Conservation (phyloP, 2,113 vertebrate genomes). For the Lagopus muta region DNA sequence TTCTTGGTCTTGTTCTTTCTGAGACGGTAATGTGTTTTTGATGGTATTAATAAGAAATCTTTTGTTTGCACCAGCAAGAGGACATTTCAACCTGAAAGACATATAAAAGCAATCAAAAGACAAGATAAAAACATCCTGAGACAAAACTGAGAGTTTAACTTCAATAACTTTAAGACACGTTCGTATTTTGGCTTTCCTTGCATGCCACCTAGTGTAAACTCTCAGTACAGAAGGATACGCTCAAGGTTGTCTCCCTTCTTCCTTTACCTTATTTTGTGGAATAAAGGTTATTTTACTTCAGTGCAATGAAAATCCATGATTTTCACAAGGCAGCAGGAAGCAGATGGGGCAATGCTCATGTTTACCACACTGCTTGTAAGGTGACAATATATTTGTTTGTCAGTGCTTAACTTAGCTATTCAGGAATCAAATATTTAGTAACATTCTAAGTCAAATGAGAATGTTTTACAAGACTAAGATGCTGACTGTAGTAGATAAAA, state of each 20-base stretch:
- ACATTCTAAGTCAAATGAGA: not conserved
- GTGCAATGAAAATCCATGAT: not conserved
- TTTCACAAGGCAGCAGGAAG: not conserved
- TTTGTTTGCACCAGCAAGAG: constrained; percentile 92
- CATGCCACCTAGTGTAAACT: constrained; percentile 85
- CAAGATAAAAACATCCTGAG: not conserved
- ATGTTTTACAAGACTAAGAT: not conserved
- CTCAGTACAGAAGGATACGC: constrained; percentile 60
- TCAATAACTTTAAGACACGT: constrained; percentile 9
- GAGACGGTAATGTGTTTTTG: constrained; percentile 85
- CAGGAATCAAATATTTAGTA: constrained; percentile 5
- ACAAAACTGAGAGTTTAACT: not conserved
- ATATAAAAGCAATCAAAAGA: constrained; percentile 28
- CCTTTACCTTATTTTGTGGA: not conserved
- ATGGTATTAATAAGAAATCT: constrained; percentile 96
- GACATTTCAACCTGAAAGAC: constrained; percentile 93
- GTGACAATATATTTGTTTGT: not conserved
- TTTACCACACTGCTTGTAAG: not conserved
- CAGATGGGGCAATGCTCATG: not conserved
- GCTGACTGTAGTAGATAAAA: not conserved
- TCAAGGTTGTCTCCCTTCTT: not conserved
- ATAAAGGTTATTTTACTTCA: not conserved
- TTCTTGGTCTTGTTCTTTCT: constrained; percentile 80
- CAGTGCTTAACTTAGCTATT: not conserved
- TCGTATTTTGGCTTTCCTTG: constrained; percentile 75